Evolutionary conservation across 2,888 invertebrate species (phyloP).

Genomic region (Amphipyra berbera): DNA sequence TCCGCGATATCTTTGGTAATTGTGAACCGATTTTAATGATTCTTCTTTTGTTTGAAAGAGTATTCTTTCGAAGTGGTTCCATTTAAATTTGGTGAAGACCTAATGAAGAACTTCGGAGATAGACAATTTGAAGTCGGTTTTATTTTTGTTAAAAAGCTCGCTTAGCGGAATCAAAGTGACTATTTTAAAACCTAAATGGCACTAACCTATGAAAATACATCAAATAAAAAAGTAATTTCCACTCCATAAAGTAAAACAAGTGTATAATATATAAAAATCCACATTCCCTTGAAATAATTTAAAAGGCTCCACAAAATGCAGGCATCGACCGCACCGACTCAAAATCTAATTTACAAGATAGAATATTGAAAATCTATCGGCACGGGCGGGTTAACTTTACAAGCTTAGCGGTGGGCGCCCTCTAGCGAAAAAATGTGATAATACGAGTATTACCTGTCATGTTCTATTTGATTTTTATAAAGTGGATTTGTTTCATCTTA

Average conservation of each 20-base stretch:
- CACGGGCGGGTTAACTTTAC: constrained; percentile 39
- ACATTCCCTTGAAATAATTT: constrained; percentile 28
- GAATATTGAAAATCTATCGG: constrained; percentile 62
- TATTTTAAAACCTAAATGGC: no score
- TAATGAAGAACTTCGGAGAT: no score
- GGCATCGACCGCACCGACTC: constrained; percentile 37
- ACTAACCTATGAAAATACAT: neutral
- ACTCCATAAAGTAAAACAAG: constrained; percentile 17
- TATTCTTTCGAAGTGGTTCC: no score
- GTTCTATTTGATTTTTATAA: constrained; percentile 15
- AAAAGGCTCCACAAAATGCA: constrained; percentile 22
- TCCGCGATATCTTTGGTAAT: no score
- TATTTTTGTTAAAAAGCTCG: no score
- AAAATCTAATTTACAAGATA: constrained; percentile 59
- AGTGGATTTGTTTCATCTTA: constrained; percentile 16
- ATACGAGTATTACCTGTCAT: constrained; percentile 15
- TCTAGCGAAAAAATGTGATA: constrained; percentile 19
- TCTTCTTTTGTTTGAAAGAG: no score
- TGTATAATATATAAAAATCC: constrained; percentile 8
- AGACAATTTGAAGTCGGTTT: no score
- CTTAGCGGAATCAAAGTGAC: no score
- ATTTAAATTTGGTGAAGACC: no score
- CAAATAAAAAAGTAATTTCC: constrained; percentile 10
- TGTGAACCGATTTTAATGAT: no score
- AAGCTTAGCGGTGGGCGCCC: constrained; percentile 30